Evolutionary conservation across 2,888 invertebrate genomes (phyloP), one percentile per base, ranked within the genome.

Genomic region (Yponomeuta evonymella): DNA sequence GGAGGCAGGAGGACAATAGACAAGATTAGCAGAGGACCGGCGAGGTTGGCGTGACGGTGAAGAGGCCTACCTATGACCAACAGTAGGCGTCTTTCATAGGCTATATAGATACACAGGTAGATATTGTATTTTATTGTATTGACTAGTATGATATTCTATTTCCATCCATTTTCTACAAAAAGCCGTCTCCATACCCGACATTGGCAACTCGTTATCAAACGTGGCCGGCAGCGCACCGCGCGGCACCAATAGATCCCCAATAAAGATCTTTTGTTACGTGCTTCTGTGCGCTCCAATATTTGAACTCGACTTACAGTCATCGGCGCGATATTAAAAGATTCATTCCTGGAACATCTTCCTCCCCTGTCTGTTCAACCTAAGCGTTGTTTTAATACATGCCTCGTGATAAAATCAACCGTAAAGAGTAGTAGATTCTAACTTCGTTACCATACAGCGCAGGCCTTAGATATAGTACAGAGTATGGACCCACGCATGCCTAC

Each of bases 311-410:
- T 79, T 77, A 78, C 75, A 74, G 23, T 67, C 69, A 51, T 58
- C 76, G 78, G 33, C 62, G 80, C 85, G 84, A 89, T 89, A 89
- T 89, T 89, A 89, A 89, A 89, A 88, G 85, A 87, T 88, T 88
- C 87, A 88, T 89, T 86, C 86, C 83, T 81, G 81, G 68, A 69
- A 48, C 33, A 64, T 10, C 64, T 23, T 23, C 29, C 64, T 64
- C 29, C n/a, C 10, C 23, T 64, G 64, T 23, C 30, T 64, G 64
- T 15, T 12, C 12, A 10, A 23, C 29, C 29, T 8, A 23, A 23
- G 29, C 23, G 8, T 29, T 64, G 29, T 64, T 64, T 58, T 58
- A 43, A 8, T 43, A 58, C 51, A 2, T 58, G 51, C 5, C 15
- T 12, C 2, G 15, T 58, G 51, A 12, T 51, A 51, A 51, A 51